Conservation (phyloP, 2,888 invertebrate genomes). For the Hybos culiciformis region DNA sequence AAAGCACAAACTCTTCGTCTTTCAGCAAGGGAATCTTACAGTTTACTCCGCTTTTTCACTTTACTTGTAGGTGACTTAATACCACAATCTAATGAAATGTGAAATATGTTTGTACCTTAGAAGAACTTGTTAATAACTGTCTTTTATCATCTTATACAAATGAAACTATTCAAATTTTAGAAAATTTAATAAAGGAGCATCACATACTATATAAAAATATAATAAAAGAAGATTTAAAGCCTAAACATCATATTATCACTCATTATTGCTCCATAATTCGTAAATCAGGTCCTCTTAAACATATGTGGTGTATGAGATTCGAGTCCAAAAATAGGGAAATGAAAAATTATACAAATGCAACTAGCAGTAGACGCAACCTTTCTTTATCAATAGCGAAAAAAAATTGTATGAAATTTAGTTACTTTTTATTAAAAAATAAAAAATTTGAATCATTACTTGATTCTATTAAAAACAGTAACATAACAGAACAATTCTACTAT, state of each 20-base stretch:
- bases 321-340: conserved; percentile 3
- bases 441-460: no score
- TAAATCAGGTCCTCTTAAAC: conserved; percentile 3
- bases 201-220: not conserved
- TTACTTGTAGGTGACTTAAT: conserved; percentile 14
- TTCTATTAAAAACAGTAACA: no score
- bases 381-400: not conserved
- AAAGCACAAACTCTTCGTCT: conserved; percentile 8
- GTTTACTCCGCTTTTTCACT: conserved; percentile 13
- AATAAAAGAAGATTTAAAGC: conserved; percentile 6
- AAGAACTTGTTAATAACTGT: conserved; percentile 5
- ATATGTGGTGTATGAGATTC: conserved; percentile 4
- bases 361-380: not conserved
- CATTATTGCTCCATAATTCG: conserved; percentile 5
- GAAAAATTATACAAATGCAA: not conserved
- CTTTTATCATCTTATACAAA: conserved; percentile 1
- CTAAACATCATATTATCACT: conserved; percentile 3
- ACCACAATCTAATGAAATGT: conserved; percentile 8
- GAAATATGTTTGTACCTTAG: conserved; percentile 7
- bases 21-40: conserved; percentile 14
- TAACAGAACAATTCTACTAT: no score
- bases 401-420: not conserved
- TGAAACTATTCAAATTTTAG: not conserved
- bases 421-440: not conserved
- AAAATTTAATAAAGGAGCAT: conserved; percentile 3